Percentiles rank a stretch among this genome's conserved stretches.
These are phyloP conservation scores for Phortica magna DNA, from an alignment of 2,888 invertebrate species.

Conservation along the genomic window DNA sequence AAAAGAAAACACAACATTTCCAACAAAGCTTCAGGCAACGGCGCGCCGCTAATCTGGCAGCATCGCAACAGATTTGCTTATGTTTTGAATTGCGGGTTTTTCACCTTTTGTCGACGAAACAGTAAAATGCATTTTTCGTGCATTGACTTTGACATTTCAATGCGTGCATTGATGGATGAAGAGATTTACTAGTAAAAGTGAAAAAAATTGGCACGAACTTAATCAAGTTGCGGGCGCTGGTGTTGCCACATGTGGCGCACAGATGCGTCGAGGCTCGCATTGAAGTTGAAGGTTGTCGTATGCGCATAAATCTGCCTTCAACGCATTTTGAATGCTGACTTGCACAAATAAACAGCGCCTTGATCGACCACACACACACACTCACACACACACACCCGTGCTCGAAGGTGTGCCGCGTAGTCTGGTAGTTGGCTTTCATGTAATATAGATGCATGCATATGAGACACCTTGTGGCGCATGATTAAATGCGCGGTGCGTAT, in stretches of 20 bases:
- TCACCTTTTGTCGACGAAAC: conserved; percentile 1
- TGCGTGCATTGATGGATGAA: background rate
- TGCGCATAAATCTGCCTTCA: conserved; percentile 28
- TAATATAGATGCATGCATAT: no score
- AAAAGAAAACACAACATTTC: background rate
- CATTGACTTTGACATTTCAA: conserved; percentile 41
- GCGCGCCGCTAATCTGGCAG: background rate
- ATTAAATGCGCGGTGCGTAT: no score
- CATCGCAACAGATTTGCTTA: no score
- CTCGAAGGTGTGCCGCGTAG: no score
- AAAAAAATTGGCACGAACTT: no score
- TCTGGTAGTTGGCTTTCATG: no score
- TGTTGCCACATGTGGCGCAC: conserved; percentile 61
- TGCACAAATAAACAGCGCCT: conserved; percentile 1
- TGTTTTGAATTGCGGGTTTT: background rate
- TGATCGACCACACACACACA: conserved; percentile 15
- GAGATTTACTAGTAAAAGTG: background rate
- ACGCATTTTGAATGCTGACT: conserved; percentile 40
- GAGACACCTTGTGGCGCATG: no score
- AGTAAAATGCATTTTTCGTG: conserved; percentile 12
- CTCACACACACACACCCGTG: background rate
- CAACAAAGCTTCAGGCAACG: background rate
- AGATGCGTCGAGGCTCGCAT: conserved; percentile 46
- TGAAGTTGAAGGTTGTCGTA: conserved; percentile 17
- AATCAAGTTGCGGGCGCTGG: no score